Evolutionary conservation across 1,140 invertebrate genomes (phyloP).

Genomic region (Drosophila arawakana): DNA sequence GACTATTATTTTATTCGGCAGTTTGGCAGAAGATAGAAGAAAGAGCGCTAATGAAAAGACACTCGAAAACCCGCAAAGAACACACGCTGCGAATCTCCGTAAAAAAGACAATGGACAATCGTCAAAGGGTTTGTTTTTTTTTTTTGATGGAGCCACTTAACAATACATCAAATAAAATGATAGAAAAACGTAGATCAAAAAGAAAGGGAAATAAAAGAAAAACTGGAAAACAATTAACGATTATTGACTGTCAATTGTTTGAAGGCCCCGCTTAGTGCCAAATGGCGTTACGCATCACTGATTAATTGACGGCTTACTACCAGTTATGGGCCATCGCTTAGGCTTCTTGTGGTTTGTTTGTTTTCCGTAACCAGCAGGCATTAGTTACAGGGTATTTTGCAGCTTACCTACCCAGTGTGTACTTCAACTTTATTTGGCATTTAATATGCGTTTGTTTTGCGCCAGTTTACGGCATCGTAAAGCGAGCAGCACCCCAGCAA

Average conservation of each 20-base stretch:
- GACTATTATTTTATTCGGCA: not conserved
- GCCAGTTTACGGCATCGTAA: conserved; percentile 72
- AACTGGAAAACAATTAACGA: conserved; percentile 73
- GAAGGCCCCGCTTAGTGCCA: conserved; percentile 64
- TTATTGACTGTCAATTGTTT: conserved; percentile 71
- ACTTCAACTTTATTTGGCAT: conserved; percentile 21
- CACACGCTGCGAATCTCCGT: conserved; percentile 53
- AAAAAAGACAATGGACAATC: conserved; percentile 56
- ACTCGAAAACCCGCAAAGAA: conserved; percentile 59
- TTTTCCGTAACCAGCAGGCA: not conserved
- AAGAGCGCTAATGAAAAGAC: conserved; percentile 61
- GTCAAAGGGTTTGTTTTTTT: conserved; percentile 50
- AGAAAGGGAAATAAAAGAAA: conserved; percentile 13
- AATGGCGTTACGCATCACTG: conserved; percentile 74
- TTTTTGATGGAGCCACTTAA: not conserved
- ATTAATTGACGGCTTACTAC: conserved; percentile 64
- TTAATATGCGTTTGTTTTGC: conserved; percentile 50
- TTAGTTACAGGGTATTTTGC: conserved; percentile 2
- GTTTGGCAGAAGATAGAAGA: conserved; percentile 14
- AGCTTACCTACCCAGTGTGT: not conserved
- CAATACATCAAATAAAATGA: conserved; percentile 36
- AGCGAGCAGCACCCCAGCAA: conserved; percentile 40
- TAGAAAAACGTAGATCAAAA: not conserved
- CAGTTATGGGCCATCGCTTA: not conserved
- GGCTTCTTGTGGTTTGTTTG: not conserved